Base-by-base conservation (phyloP, 2,113 vertebrate species). In the Piaya cayana region DNA sequence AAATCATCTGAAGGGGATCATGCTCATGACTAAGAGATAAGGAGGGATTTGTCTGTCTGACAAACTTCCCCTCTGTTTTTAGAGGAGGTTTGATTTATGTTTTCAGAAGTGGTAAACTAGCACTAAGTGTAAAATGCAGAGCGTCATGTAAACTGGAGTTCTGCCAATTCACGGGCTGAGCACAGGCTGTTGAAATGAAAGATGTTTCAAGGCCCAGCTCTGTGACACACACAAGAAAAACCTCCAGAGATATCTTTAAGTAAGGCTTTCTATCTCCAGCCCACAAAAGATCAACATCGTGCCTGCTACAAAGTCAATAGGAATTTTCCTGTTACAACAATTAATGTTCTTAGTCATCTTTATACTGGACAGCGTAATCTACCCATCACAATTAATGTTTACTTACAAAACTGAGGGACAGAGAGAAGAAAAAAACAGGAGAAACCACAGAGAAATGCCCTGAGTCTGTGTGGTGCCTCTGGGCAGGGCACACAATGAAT, bases 71-170 rank as follows among this genome's bases (percentile, higher is more conserved):
- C 20, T 85, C 63, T 72, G 39, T 63, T 92, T 92, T 78, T 49
- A 69, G 56, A 72, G 69, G 82, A 92, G 84, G 36, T 64, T 95
- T n/a, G 45, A 82, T 60, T 49, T 47, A 47, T 21, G 12, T 85
- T 90, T 97, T 96, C 87, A 82, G 83, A 88, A 95, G 85, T 80
- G 71, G 92, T 88, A 95, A 92, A 93, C 81, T 87, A 96, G 76
- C 52, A 60, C 77, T 59, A 65, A 94, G 89, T 88, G 78, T 82
- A 92, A 82, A 85, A 94, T 47, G 34, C 36, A 78, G 63, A 43
- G 56, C 0, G 0, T 21, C 88, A 25, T 23, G 20, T 69, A 59
- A 69, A 64, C 8, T 58, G 47, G 45, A 91, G 45, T 34, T 52
- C 47, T 80, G 47, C 32, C 39, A 69, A 19, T 30, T 77, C 37